Base-by-base conservation (phyloP, 2,888 invertebrate species). In the Ypsolopha scabrella region DNA sequence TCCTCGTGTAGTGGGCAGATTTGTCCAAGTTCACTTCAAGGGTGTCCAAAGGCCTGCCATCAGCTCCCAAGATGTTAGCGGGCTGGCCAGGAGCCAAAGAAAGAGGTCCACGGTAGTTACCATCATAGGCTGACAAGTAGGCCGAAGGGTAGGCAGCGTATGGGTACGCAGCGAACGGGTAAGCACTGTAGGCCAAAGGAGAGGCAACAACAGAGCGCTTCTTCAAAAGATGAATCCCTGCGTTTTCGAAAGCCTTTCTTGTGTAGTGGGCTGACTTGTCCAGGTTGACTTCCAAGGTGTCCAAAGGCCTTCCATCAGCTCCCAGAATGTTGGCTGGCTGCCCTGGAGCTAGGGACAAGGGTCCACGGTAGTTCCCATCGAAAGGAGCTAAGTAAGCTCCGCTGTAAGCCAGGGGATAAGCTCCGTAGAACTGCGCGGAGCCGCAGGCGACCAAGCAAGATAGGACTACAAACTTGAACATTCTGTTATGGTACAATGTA, bases 391-490 rank as follows among this genome's bases (percentile, higher is more conserved):
- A 46, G 8, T 9, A 11, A 1, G 43, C 43, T 2, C 8, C 10
- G 33, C 11, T 10, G 46, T 14, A 46, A 7, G 46, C 38, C 9
- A 38, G 9, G 38, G 38, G 38, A 6, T 38, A 38, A 2, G 38
- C 38, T 10, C 38, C 38, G 47, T 55, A 62, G 62, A 7, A 66
- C 65, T 33, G 50, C 51, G 57, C 89, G 54, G 83, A 80, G 59
- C 83, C 89, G 59, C 88, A 77, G 58, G 89, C 89, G 72, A 90
- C 60, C 63, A 90, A 68, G 78, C 89, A 89, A 67, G 87, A 89
- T 81, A 90, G 88, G 74, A 89, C 89, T 85, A 89, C 88, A 87
- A 86, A 72, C 68, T 85, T 83, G 72, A 85, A 68, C 86, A 87
- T 87, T 61, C 2, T 38, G 38, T 62, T 37, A 57, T 68, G 66